Evolutionary conservation across 2,888 invertebrate genomes (phyloP).

Genomic region (Drosophila siamana): DNA sequence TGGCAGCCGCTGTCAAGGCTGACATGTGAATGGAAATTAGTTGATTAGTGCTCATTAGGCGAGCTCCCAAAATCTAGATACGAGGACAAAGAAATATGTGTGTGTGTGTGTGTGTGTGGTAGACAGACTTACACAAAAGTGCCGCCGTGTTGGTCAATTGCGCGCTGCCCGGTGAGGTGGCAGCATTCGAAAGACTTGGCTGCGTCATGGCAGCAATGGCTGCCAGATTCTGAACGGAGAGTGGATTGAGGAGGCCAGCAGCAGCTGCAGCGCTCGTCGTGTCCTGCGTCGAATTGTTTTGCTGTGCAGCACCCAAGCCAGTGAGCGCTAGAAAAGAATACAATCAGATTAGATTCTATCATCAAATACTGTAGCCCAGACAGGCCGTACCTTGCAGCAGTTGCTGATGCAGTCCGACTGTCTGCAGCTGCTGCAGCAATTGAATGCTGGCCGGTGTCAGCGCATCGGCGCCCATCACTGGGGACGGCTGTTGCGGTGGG

Average conservation of each 20-base stretch:
- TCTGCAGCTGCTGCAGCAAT: slow-evolving; percentile 89
- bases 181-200: slow-evolving; percentile 85
- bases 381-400: slow-evolving; percentile 88
- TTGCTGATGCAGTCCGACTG: slow-evolving; percentile 88
- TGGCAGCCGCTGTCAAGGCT: slow-evolving; percentile 51
- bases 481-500: slow-evolving; percentile 85
- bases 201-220: slow-evolving; percentile 90
- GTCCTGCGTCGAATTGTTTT: slow-evolving; percentile 77
- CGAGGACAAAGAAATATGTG: no score
- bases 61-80: no score
- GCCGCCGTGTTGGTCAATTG: slow-evolving; percentile 85
- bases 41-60: slow-evolving; percentile 23
- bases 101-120: no score
- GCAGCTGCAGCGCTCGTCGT: slow-evolving; percentile 82
- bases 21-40: slow-evolving; percentile 35
- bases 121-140: slow-evolving; percentile 83
- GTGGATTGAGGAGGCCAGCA: slow-evolving; percentile 89
- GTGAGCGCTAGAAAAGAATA: slow-evolving; percentile 53
- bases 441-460: slow-evolving; percentile 89
- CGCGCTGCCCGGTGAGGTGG: slow-evolving; percentile 83
- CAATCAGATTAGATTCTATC: not conserved
- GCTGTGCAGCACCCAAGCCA: slow-evolving; percentile 84
- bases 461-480: slow-evolving; percentile 85
- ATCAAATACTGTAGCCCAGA: no score
- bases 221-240: slow-evolving; percentile 96